These are phyloP conservation scores for Pachydiplax longipennis DNA, from an alignment of 2,888 invertebrate genomes.

Conservation along the genomic window DNA sequence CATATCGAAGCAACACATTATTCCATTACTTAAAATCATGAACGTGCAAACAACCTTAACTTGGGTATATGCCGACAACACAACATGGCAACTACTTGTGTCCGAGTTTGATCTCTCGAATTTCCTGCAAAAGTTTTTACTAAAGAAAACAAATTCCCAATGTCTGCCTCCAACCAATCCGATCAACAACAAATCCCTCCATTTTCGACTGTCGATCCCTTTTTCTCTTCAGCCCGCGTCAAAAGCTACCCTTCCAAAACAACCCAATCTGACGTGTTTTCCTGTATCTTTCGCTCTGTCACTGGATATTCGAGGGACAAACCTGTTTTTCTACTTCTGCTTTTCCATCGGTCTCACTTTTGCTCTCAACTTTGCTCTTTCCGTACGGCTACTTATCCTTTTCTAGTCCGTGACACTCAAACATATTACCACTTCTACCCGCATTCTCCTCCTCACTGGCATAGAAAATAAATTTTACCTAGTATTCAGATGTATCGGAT, in stretches of 20 bases:
- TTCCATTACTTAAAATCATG: no score
- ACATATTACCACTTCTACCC: background rate
- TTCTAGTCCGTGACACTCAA: background rate
- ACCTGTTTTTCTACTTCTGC: conserved; percentile 8
- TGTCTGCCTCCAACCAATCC: background rate
- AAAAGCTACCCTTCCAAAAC: conserved; percentile 1
- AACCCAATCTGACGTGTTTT: conserved; percentile 21
- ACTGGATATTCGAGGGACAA: background rate
- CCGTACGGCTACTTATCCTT: background rate
- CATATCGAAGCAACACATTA: no score
- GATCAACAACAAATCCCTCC: background rate
- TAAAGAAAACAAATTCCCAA: background rate
- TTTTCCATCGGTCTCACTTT: background rate
- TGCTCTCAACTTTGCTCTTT: background rate
- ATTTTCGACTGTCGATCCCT: background rate
- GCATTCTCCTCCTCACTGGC: background rate
- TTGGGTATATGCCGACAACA: background rate
- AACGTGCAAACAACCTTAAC: background rate
- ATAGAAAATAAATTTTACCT: no score
- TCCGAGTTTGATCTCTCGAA: background rate
- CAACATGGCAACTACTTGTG: background rate
- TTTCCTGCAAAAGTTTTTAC: background rate
- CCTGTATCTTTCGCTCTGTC: conserved; percentile 2
- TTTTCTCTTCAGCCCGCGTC: conserved; percentile 1
- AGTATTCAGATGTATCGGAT: no score